A percentile compares a stretch with the other conserved stretches of the same genome.
Conservation (phyloP, 37 sponge, comb jelly and placozoan genomes). For the Cladorhizidae sp. region DNA sequence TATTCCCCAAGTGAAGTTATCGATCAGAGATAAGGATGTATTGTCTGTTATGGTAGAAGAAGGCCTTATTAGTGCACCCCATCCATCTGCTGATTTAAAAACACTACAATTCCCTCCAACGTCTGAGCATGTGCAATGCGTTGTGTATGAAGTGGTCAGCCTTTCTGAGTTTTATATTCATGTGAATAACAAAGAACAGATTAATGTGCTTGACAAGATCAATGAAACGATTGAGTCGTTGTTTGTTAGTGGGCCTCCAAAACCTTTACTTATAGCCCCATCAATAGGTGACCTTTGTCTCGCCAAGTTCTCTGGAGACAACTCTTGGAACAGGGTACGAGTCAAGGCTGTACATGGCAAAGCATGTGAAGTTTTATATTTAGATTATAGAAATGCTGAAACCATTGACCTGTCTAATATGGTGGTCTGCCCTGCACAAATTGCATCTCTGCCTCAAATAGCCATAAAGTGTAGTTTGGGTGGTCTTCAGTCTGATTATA, state of each 20-base stretch:
- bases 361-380: conserved; percentile 18
- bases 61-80: neutral
- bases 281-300: conserved; percentile 51
- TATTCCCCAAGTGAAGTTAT: neutral
- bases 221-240: neutral
- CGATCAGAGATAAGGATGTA: neutral
- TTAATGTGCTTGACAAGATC: conserved; percentile 6
- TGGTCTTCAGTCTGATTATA: conserved; percentile 10
- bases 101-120: neutral
- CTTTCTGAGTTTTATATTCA: conserved; percentile 24
- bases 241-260: neutral
- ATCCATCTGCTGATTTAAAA: neutral
- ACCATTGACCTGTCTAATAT: neutral
- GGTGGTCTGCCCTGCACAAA: neutral
- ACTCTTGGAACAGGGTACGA: conserved; percentile 43
- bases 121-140: neutral
- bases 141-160: conserved; percentile 15
- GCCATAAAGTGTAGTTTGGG: conserved; percentile 20
- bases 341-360: neutral
- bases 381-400: conserved; percentile 42
- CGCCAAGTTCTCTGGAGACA: conserved; percentile 24
- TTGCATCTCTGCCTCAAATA: conserved; percentile 27
- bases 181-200: neutral
- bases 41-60: neutral
- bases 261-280: neutral